Evolutionary conservation across 2,888 invertebrate genomes (phyloP), one percentile per base, ranked within the genome.

Genomic region (Sphaeridia pumilis): DNA sequence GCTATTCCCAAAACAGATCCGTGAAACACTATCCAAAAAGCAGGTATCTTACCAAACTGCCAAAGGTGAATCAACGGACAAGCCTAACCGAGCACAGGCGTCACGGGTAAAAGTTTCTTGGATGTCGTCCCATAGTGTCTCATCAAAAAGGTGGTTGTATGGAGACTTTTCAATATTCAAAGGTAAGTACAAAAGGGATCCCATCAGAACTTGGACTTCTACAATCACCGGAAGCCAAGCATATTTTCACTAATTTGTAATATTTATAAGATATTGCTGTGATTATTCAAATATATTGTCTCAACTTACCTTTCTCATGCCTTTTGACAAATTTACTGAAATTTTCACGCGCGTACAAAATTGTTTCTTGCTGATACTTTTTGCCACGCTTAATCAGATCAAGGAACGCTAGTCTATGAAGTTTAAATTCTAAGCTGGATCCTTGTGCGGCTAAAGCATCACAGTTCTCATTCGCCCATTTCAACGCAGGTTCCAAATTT

Each of bases 81-180:
- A 78, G 0, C 92, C 90, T 60, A 94, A 76, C 52, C 94, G 75
- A 53, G 84, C 79, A 72, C 95, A 95, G 17, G 95, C 89, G 73
- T 95, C 95, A 66, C 84, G 79, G 26, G 88, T 81, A 71, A 95
- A 97, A 60, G 87, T 78, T 69, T 94, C 94, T 61, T 84, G 83
- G 20, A 87, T 84, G 67, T 90, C 89, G 67, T 80, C 72, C 87
- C 88, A 89, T 67, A 84, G 77, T 54, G 82, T 81, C 12, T 81
- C 77, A 65, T 84, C 82, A 27, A 85, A 73, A 50, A 87, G 75
- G 67, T 80, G 78, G 64, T 80, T 78, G 68, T 89, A 90, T 0
- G 88, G 88, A 12, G 87, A 87, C 48, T 78, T 78, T 57, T 77
- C 76, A 55, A 88, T 78, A n/a, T 86, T 87, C 66, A 81, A 79